Percentiles rank a stretch among this genome's conserved stretches.
Conservation (phyloP, 2,113 vertebrate species). For the Trichomycterus rosablanca region DNA sequence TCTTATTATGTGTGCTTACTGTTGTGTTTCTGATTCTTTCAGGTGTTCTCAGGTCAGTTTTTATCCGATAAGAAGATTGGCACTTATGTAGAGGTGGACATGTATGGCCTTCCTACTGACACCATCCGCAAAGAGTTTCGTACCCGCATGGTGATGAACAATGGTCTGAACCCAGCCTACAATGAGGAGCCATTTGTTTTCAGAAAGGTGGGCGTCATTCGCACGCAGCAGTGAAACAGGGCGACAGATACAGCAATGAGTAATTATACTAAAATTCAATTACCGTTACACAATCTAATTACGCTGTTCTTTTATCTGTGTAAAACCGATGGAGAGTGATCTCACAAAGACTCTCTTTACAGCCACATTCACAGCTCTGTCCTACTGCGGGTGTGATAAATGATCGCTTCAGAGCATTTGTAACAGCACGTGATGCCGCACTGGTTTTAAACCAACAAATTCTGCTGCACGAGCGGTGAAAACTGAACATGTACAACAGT, state of each 20-base stretch:
- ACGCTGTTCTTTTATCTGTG: conserved; percentile 16
- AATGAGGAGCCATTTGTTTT: conserved; percentile 97
- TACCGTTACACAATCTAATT: conserved; percentile 15
- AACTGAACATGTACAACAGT: neutral
- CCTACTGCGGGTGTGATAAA: neutral
- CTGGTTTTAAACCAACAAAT: neutral
- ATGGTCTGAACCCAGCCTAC: conserved; percentile 95
- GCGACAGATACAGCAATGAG: neutral
- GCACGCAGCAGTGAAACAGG: neutral
- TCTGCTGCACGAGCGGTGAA: neutral
- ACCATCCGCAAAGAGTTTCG: conserved; percentile 97
- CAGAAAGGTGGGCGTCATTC: conserved; percentile 78
- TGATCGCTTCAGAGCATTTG: neutral
- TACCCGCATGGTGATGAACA: conserved; percentile 99
- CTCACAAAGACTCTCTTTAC: neutral
- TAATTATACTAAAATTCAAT: conserved; percentile 5
- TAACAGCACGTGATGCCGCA: neutral
- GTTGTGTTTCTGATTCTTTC: neutral
- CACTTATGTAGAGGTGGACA: conserved; percentile 95
- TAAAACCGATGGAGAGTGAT: neutral
- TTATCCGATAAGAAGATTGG: conserved; percentile 97
- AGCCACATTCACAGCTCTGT: neutral
- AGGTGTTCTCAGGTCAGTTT: conserved; percentile 98
- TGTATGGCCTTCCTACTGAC: conserved; percentile 95
- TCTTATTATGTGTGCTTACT: too few species aligned